Evolutionary conservation across 2,797 vertebrate species (phyloP).

Genomic region (Malurus splendens): DNA sequence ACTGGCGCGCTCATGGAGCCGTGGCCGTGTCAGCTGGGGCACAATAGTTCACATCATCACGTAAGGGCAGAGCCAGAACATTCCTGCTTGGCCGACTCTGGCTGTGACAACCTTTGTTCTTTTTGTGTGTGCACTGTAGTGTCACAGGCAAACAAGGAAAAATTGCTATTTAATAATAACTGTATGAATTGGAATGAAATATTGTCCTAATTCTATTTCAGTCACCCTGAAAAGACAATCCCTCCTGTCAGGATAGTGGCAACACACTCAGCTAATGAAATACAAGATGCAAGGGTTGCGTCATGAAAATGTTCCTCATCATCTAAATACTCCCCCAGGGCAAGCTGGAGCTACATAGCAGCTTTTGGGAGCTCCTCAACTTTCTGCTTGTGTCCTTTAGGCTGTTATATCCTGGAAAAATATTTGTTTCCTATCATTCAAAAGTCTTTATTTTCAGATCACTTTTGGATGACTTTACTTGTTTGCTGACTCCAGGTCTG

Average conservation of each 20-base stretch:
- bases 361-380: not conserved
- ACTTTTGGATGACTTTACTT: not conserved
- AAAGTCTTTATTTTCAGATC: not conserved
- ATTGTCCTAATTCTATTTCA: not conserved
- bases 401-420: slow-evolving; percentile 9
- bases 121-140: not conserved
- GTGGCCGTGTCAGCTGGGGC: not conserved
- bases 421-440: not conserved
- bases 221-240: slow-evolving; percentile 56
- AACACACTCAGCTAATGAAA: slow-evolving; percentile 37
- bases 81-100: not conserved
- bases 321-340: not conserved
- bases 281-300: not conserved
- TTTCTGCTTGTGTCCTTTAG: not conserved
- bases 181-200: slow-evolving; percentile 22
- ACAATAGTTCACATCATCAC: not conserved
- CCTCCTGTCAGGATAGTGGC: slow-evolving; percentile 15
- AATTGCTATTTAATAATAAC: slow-evolving; percentile 37
- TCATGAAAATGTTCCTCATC: not conserved
- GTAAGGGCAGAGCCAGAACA: not conserved
- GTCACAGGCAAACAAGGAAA: slow-evolving; percentile 46
- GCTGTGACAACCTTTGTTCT: not conserved
- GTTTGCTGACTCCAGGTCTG: not conserved
- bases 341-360: not conserved
- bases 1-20: not conserved